Conservation (phyloP, 1,140 invertebrate genomes). For the Drosophila sproati region DNA sequence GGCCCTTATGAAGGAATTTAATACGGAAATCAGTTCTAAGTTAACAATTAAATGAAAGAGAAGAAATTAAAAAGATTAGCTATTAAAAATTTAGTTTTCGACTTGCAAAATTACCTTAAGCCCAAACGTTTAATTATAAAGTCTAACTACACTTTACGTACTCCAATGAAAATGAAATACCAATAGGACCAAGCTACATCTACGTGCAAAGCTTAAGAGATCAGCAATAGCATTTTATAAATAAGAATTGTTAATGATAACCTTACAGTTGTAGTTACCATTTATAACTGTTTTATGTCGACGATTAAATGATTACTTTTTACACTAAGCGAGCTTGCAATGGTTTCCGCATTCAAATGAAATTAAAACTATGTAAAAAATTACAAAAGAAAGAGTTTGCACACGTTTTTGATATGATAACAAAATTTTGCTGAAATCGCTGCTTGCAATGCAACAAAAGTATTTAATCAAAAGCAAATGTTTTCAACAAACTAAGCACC, state of each 20-base stretch:
- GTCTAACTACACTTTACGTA: conserved; percentile 63
- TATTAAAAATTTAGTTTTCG: conserved; percentile 53
- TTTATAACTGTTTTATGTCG: conserved; percentile 15
- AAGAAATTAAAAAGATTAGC: conserved; percentile 11
- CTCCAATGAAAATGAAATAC: conserved; percentile 41
- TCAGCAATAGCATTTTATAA: conserved; percentile 64
- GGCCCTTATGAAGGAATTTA: conserved; percentile 56
- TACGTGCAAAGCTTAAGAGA: conserved; percentile 46
- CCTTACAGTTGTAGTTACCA: conserved; percentile 10
- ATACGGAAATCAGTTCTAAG: conserved; percentile 61
- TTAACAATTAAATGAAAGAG: conserved; percentile 59
- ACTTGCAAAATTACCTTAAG: conserved; percentile 46
- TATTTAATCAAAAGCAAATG: conserved; percentile 64
- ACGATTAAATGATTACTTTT: conserved; percentile 31
- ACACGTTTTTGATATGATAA: conserved; percentile 48
- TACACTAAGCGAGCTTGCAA: conserved; percentile 76
- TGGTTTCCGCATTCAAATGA: conserved; percentile 68
- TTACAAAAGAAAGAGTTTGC: conserved; percentile 31
- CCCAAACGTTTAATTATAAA: conserved; percentile 59
- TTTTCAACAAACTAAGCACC: conserved; percentile 49
- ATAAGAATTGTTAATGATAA: conserved; percentile 35
- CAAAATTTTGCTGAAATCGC: conserved; percentile 69
- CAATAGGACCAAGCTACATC: conserved; percentile 79
- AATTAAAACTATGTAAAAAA: conserved; percentile 56
- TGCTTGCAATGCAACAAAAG: conserved; percentile 66